Percentiles rank a stretch among this genome's conserved stretches.
These are phyloP conservation scores for Nomada flava DNA, from an alignment of 2,888 invertebrate species.

Conservation along the genomic window DNA sequence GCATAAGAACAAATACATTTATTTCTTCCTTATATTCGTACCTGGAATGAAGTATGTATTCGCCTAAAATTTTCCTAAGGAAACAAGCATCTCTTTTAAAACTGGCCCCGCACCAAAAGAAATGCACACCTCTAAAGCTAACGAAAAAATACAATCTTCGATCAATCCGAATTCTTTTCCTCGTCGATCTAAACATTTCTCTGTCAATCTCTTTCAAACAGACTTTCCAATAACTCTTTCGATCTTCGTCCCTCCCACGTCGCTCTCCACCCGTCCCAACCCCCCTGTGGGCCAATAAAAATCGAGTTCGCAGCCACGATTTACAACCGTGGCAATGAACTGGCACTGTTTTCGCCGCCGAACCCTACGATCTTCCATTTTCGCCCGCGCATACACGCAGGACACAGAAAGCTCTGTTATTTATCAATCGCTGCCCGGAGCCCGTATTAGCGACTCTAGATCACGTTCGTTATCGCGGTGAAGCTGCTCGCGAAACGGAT, in stretches of 20 bases:
- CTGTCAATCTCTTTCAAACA: neutral
- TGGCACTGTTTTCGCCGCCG: neutral
- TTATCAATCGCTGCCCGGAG: constrained; percentile 66
- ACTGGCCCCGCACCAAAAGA: too few species aligned
- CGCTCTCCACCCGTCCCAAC: neutral
- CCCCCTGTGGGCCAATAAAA: neutral
- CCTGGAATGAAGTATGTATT: too few species aligned
- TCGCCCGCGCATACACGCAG: neutral
- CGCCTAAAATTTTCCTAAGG: too few species aligned
- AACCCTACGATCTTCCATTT: neutral
- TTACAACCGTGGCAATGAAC: constrained; percentile 10
- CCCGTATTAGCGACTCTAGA: constrained; percentile 58
- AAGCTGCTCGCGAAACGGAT: constrained; percentile 56
- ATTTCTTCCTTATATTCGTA: too few species aligned
- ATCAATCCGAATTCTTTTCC: neutral
- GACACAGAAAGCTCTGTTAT: constrained; percentile 42
- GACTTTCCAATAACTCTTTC: neutral
- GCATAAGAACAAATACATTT: too few species aligned
- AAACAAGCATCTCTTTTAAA: too few species aligned
- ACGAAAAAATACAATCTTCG: neutral
- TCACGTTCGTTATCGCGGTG: constrained; percentile 62
- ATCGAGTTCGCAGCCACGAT: neutral
- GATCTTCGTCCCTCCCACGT: neutral
- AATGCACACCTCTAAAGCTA: too few species aligned
- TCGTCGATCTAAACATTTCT: neutral